A percentile compares a stretch with the other conserved stretches of the same genome.
Conservation (phyloP, 2,113 vertebrate genomes). For the Crotalus helleri region DNA sequence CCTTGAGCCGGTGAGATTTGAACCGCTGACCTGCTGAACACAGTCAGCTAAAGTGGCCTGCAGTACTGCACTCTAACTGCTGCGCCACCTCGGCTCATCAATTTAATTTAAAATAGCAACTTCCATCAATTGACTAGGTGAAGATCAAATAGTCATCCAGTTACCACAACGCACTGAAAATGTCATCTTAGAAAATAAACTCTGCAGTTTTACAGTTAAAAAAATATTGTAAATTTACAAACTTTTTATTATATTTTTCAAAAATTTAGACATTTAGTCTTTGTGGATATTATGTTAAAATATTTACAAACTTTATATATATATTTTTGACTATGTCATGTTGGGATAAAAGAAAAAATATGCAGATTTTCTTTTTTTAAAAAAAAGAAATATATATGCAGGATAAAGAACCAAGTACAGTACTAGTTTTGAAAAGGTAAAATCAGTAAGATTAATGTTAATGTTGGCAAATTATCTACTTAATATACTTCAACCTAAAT, state of each 20-base stretch:
- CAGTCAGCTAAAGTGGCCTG: no score
- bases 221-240: constrained; percentile 28
- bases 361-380: constrained; percentile 26
- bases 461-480: constrained; percentile 32
- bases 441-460: constrained; percentile 50
- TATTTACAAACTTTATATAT: constrained; percentile 22
- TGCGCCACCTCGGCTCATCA: no score
- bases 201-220: constrained; percentile 12
- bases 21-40: no score
- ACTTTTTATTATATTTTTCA: not conserved
- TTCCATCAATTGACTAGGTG: constrained; percentile 15
- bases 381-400: constrained; percentile 28
- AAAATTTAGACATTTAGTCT: not conserved
- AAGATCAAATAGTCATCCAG: not conserved
- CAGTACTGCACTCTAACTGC: no score
- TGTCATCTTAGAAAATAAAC: constrained; percentile 40
- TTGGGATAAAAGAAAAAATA: constrained; percentile 17
- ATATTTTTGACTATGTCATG: constrained; percentile 27
- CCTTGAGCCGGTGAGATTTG: no score
- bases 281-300: not conserved
- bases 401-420: constrained; percentile 26
- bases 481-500: constrained; percentile 6
- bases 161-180: constrained; percentile 33
- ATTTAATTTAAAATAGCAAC: not conserved
- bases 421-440: constrained; percentile 45